These are phyloP conservation scores for Somateria mollissima DNA, from an alignment of 2,797 vertebrate species.

Conservation along the genomic window DNA sequence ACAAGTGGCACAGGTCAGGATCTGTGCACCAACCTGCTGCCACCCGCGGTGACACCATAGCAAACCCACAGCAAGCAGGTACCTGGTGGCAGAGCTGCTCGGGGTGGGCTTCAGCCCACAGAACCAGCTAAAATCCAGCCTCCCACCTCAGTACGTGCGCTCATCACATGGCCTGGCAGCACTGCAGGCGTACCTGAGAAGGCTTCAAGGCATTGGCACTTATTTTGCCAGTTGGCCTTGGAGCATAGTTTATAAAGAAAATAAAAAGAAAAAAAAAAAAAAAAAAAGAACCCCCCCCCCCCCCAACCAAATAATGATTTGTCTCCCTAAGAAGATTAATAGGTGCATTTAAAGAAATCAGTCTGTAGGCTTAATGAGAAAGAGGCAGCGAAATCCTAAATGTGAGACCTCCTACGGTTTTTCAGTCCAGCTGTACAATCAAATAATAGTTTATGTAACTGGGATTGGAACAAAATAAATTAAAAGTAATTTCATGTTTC, in stretches of 20 bases:
- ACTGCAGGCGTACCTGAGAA: background rate
- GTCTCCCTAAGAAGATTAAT: constrained; percentile 65
- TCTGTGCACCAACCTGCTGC: background rate
- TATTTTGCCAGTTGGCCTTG: background rate
- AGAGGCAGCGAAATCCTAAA: constrained; percentile 55
- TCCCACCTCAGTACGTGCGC: background rate
- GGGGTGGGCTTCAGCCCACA: background rate
- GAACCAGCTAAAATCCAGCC: background rate
- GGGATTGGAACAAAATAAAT: constrained; percentile 65
- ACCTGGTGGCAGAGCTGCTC: background rate
- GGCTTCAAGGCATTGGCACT: background rate
- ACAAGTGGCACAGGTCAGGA: background rate
- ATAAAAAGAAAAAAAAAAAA: background rate
- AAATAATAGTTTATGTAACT: constrained; percentile 65
- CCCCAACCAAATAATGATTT: constrained; percentile 39
- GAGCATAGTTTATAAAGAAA: background rate
- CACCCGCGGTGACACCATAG: background rate
- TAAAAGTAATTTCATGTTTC: constrained; percentile 67
- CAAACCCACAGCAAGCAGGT: too few relatives aligned
- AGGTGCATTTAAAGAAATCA: constrained; percentile 67
- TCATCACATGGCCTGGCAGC: accelerated
- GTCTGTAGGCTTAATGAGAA: constrained; percentile 61
- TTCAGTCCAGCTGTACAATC: constrained; percentile 54
- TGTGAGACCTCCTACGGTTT: constrained; percentile 66
- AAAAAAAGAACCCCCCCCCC: background rate